Evolutionary conservation across 1,140 invertebrate genomes (phyloP), one percentile per base, ranked within the genome.

Genomic region (Polypedilum pembai): DNA sequence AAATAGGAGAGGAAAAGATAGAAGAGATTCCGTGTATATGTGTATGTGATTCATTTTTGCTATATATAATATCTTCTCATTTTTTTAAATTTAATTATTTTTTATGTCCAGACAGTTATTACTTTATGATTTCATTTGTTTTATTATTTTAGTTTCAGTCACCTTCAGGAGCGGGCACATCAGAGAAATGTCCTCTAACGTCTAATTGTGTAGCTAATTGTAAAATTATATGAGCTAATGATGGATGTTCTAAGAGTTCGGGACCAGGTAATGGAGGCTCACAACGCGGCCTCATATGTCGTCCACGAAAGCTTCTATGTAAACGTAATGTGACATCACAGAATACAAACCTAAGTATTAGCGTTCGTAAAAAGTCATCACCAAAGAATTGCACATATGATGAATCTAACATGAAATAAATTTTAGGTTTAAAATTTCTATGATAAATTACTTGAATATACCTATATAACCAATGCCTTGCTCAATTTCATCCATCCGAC

Each of bases 341-440:
- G 86, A 98, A 98, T 75, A 98, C 89, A 84, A 93, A 97, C 73
- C 95, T 88, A 73, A 97, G 85, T 74, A 97, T 84, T 73, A 98
- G 84, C 73, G 95, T 85, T 74, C 95, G 88, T 75, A 98, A 86
- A 84, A 98, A 98, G 80, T 98, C 94, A 83, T 98, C 95, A 20
- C 94, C 93, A 83, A 96, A 93, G 84, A 98, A 97, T 82, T 92
- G 88, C 75, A 94, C 84, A 81, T 92, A 92, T 74, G 89, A 90
- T 40, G 88, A 85, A 83, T 94, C 93, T 93, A 82, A 12, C 85
- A n/a, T 73, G n/a, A 17, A 12, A 33, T 3, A 17, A 12, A 33
- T 3, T 33, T 73, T 73, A 40, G 40, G 5, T 73, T 40, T 21
- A 41, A 73, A n/a, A 12, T 24, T 24, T 4, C 4, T 17, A n/a